phyloP scores from a whole-genome alignment of 2,888 invertebrate species.

The Pammene aurita region DNA sequence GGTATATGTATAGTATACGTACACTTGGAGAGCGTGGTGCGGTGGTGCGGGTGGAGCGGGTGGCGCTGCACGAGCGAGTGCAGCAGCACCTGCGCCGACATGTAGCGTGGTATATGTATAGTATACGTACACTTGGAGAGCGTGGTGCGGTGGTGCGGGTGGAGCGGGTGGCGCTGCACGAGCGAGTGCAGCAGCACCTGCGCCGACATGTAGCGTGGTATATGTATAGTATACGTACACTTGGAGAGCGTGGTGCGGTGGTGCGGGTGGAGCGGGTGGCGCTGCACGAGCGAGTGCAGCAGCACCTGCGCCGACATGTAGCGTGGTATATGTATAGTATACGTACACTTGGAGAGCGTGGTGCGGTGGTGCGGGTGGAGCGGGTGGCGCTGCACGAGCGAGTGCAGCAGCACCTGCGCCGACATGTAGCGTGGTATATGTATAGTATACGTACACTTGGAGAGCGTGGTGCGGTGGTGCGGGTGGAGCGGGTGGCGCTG shows the following conservation, averaged over 20 bases:
- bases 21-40: conserved; percentile 95
- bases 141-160: conserved; percentile 93
- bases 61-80: conserved; percentile 98
- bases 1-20: too few species aligned
- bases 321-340: too few species aligned
- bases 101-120: too few species aligned
- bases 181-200: conserved; percentile 98
- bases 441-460: conserved; percentile 96
- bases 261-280: conserved; percentile 94
- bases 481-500: conserved; percentile 97
- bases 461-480: conserved; percentile 93
- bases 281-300: conserved; percentile 97
- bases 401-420: conserved; percentile 98
- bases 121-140: conserved; percentile 96
- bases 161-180: conserved; percentile 96
- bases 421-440: conserved; percentile 99
- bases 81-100: conserved; percentile 98
- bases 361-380: conserved; percentile 93
- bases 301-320: conserved; percentile 99
- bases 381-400: conserved; percentile 97
- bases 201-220: conserved; percentile 98
- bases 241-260: conserved; percentile 94
- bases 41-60: conserved; percentile 94
- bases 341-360: conserved; percentile 94
- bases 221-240: too few species aligned